A percentile compares a stretch with the other conserved stretches of the same genome.
Evolutionary conservation across 2,113 vertebrate species (phyloP).

Genomic region (Plestiodon gilberti): DNA sequence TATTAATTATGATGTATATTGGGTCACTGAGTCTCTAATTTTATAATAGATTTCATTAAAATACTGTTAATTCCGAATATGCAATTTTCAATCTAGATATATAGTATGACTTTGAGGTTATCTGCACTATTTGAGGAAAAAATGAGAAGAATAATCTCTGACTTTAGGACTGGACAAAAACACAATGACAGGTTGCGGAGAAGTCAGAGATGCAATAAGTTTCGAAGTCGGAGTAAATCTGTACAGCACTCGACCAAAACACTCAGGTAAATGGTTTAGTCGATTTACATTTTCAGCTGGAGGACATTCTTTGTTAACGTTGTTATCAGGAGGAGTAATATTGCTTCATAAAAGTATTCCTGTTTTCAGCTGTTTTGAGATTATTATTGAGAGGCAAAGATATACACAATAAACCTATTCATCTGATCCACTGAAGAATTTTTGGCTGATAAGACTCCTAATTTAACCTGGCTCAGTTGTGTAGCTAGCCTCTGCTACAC

Average conservation of each 20-base stretch:
- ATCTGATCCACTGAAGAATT: not conserved
- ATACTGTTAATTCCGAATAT: constrained; percentile 40
- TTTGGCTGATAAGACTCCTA: not conserved
- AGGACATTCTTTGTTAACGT: not conserved
- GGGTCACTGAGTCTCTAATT: not conserved
- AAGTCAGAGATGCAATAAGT: constrained; percentile 85
- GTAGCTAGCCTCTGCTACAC: no score
- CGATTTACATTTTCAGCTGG: not conserved
- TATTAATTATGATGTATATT: not conserved
- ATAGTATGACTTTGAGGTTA: constrained; percentile 96
- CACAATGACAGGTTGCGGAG: constrained; percentile 85
- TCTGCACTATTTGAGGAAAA: constrained; percentile 95
- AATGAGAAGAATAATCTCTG: constrained; percentile 88
- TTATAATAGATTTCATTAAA: constrained; percentile 5
- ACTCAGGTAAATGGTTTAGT: constrained; percentile 69
- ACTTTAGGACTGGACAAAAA: constrained; percentile 92
- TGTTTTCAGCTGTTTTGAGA: not conserved
- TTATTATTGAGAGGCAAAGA: not conserved
- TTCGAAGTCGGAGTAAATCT: constrained; percentile 74
- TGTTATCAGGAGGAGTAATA: not conserved
- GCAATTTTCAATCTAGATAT: constrained; percentile 81
- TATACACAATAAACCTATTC: not conserved
- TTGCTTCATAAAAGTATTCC: not conserved
- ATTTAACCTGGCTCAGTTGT: no score
- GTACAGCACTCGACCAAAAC: constrained; percentile 52